Base-by-base conservation (phyloP, 2,888 invertebrate species). In the Leptopilina myrica region DNA sequence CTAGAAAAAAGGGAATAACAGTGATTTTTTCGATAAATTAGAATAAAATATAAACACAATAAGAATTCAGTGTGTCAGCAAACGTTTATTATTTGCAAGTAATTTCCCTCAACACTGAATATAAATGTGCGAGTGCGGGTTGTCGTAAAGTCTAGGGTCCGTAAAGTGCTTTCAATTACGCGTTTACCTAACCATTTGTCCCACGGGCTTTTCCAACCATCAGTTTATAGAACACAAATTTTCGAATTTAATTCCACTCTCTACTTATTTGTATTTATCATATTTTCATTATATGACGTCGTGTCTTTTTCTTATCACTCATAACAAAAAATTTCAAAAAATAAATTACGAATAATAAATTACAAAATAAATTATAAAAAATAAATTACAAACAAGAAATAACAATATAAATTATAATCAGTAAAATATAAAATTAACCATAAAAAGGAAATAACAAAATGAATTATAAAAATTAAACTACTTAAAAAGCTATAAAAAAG, bases 141-240 rank as follows among this genome's bases (percentile, higher is more conserved):
- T 73, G 76, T 76, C 84, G 87, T 84, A 84, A 83, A 83, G 80
- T 84, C 85, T 85, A 86, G 89, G 89, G 87, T 87, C 85, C 86
- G 85, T 87, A 87, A 89, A 89, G 89, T 89, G 89, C 89, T 88
- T 90, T 89, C 89, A 89, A 89, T 90, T 89, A 89, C 86, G 86
- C 86, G 87, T 88, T 89, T 87, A 84, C 86, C 88, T 87, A 88
- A 88, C 86, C 80, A 77, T 77, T 83, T 80, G 86, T 86, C 80
- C 85, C 84, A n/a, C 78, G 82, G 81, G 86, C 87, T 12, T 88
- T 88, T 87, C 88, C 87, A 43, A 33, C 43, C 43, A 87, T 82
- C 85, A 87, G 86, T 87, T 87, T 87, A 85, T 85, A 86, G 85
- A 86, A 87, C 86, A 83, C 84, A 85, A 85, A 87, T 87, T 87